These are phyloP conservation scores for Sthenelais limicola DNA, from an alignment of 2,888 invertebrate genomes.

Conservation along the genomic window DNA sequence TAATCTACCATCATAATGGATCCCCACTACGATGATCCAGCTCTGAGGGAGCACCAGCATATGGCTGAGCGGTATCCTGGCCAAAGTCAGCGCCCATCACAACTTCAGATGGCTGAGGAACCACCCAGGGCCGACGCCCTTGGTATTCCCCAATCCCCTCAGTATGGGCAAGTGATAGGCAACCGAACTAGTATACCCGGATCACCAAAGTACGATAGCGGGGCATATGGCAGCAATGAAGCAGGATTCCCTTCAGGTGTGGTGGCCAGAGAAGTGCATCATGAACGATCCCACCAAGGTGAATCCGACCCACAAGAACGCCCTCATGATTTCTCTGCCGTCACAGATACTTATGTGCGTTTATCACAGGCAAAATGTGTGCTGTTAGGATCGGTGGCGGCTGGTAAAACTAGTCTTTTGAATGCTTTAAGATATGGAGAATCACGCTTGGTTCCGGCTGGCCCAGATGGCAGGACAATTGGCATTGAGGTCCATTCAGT, in stretches of 20 bases:
- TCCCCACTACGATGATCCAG: too few species aligned
- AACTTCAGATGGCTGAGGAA: too few species aligned
- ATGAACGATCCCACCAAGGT: neutral
- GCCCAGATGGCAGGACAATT: constrained; percentile 9
- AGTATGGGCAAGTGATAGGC: neutral
- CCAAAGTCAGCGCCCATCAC: too few species aligned
- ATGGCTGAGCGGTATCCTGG: too few species aligned
- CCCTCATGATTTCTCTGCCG: too few species aligned
- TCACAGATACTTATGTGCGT: neutral
- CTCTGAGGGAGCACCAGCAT: too few species aligned
- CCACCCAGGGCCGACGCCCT: too few species aligned
- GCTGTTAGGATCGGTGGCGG: constrained; percentile 7
- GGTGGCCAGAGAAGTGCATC: too few species aligned
- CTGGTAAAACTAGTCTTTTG: constrained; percentile 18
- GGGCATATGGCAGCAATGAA: neutral
- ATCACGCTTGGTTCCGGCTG: neutral
- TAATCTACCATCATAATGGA: too few species aligned
- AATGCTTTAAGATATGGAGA: constrained; percentile 8
- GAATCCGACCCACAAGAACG: neutral
- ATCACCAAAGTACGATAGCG: neutral
- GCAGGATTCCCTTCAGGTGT: neutral
- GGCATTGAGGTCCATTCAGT: constrained; percentile 21
- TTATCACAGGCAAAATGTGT: constrained; percentile 7
- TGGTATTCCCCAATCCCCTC: constrained; percentile 4
- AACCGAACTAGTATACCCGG: constrained; percentile 10